These are phyloP conservation scores for Drosophila lacertosa DNA, from an alignment of 1,140 invertebrate species.

Conservation along the genomic window DNA sequence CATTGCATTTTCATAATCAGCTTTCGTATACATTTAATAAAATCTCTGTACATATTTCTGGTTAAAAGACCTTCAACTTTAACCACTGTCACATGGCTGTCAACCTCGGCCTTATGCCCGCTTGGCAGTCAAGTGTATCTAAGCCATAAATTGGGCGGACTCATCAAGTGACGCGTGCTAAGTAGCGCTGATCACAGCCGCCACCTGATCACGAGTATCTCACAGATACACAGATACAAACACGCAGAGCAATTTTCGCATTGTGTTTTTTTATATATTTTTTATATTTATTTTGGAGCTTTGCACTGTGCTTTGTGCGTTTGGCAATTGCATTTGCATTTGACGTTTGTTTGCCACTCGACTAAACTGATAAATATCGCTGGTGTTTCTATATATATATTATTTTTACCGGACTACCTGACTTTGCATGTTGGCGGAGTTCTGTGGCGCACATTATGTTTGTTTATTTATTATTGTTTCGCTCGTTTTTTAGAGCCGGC, in stretches of 20 bases:
- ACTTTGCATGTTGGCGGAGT: slow-evolving; percentile 33
- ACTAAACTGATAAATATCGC: slow-evolving; percentile 26
- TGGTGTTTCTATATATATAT: neutral
- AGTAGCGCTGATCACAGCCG: slow-evolving; percentile 22
- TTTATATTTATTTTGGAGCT: neutral
- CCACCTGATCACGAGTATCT: slow-evolving; percentile 46
- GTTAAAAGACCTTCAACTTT: neutral
- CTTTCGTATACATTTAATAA: no score
- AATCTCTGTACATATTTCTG: neutral
- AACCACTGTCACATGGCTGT: neutral
- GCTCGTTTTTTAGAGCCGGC: slow-evolving; percentile 45
- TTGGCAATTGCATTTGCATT: slow-evolving; percentile 49
- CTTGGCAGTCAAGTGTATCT: slow-evolving; percentile 22
- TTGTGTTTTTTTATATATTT: slow-evolving; percentile 15
- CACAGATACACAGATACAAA: slow-evolving; percentile 24
- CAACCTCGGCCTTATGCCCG: neutral
- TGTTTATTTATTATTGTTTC: slow-evolving; percentile 41
- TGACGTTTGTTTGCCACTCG: slow-evolving; percentile 12
- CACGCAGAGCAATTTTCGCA: neutral
- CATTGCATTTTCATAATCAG: no score
- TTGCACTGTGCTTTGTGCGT: neutral
- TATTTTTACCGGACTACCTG: slow-evolving; percentile 28
- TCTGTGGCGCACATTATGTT: slow-evolving; percentile 23
- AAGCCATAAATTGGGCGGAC: slow-evolving; percentile 33
- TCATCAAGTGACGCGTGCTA: slow-evolving; percentile 43